Evolutionary conservation across 2,888 invertebrate species (phyloP).

Genomic region (Epinotia brunnichana): DNA sequence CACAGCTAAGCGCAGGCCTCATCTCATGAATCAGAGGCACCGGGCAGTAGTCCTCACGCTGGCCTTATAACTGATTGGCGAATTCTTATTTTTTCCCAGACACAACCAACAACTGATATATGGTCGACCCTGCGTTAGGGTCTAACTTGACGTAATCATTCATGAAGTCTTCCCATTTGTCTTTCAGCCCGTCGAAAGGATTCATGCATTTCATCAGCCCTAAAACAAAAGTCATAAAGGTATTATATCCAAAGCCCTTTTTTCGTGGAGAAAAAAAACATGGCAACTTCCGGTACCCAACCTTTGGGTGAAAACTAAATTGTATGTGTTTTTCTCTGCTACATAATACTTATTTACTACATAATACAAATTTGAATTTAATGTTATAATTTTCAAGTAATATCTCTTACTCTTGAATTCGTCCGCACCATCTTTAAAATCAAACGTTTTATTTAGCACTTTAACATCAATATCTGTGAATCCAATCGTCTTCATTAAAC

Average conservation of each 20-base stretch:
- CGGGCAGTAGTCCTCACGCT: too few relatives aligned
- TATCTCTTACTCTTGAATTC: constrained; percentile 23
- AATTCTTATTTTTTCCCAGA: constrained; percentile 17
- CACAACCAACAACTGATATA: constrained; percentile 24
- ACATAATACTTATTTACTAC: too few relatives aligned
- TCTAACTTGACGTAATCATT: constrained; percentile 16
- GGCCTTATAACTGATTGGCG: too few relatives aligned
- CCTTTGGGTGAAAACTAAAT: too few relatives aligned
- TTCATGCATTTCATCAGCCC: constrained; percentile 27
- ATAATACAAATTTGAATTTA: too few relatives aligned
- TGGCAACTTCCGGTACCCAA: too few relatives aligned
- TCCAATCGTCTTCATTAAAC: constrained; percentile 10
- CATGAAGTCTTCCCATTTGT: constrained; percentile 30
- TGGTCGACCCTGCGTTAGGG: not conserved
- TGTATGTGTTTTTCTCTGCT: too few relatives aligned
- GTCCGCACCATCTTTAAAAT: constrained; percentile 5
- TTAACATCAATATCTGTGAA: constrained; percentile 15
- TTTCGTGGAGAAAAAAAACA: too few relatives aligned
- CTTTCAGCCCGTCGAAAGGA: constrained; percentile 18
- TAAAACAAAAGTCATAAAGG: constrained; percentile 1
- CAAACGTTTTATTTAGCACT: not conserved
- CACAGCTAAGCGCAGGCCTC: too few relatives aligned
- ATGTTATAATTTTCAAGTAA: not conserved
- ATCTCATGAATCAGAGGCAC: too few relatives aligned
- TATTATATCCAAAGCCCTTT: too few relatives aligned